These are phyloP conservation scores for Xiphorhynchus erythropygius DNA, from an alignment of 2,797 vertebrate species.

Conservation along the genomic window DNA sequence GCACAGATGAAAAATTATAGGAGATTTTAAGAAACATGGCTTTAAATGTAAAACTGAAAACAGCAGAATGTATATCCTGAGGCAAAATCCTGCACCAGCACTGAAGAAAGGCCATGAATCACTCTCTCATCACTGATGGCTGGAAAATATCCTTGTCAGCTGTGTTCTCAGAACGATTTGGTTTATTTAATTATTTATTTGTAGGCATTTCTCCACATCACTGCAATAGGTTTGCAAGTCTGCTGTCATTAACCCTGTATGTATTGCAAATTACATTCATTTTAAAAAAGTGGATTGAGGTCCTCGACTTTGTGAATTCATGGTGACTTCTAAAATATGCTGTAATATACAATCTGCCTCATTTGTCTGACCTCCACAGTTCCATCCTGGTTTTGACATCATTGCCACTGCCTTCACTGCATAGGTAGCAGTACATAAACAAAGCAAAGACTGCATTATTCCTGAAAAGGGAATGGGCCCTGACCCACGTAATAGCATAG, in stretches of 20 bases:
- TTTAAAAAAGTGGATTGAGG: neutral
- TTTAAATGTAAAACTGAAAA: constrained; percentile 28
- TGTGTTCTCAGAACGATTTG: constrained; percentile 22
- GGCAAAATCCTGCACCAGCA: constrained; percentile 45
- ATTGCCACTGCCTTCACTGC: neutral
- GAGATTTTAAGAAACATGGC: neutral
- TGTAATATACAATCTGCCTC: neutral
- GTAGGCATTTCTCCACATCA: neutral
- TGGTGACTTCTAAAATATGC: neutral
- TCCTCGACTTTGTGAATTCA: neutral
- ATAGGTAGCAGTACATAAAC: neutral
- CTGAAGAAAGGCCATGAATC: constrained; percentile 39
- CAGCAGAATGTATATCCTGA: constrained; percentile 14
- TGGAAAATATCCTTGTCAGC: constrained; percentile 58
- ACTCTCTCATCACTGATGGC: constrained; percentile 49
- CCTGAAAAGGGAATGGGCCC: neutral
- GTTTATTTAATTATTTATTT: constrained; percentile 23
- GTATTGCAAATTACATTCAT: neutral
- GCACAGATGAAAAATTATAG: neutral
- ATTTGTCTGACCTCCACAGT: neutral
- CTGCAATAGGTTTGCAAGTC: neutral
- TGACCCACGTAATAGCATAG: neutral
- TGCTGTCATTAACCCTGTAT: neutral
- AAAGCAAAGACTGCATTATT: neutral
- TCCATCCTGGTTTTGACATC: neutral